Percentiles rank a stretch among this genome's conserved stretches.
Evolutionary conservation across 1,140 invertebrate genomes (phyloP).

Genomic region (Drosophila nannoptera): DNA sequence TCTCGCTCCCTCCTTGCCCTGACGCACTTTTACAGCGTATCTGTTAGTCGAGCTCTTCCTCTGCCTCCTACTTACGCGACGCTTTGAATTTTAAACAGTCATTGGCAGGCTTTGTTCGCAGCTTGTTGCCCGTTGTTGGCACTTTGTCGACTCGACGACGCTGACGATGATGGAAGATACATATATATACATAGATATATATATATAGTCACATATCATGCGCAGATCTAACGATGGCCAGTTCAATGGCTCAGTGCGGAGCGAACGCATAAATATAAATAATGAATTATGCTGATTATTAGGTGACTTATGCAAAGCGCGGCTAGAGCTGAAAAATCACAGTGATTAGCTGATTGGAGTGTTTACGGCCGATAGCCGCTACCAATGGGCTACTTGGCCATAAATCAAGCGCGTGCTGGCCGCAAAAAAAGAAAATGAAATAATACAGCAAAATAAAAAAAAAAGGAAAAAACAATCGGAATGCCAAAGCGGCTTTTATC

Average conservation of each 20-base stretch:
- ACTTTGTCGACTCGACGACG: slow-evolving; percentile 62
- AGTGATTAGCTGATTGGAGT: slow-evolving; percentile 62
- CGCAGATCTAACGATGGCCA: slow-evolving; percentile 56
- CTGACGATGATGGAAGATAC: slow-evolving; percentile 45
- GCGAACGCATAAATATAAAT: slow-evolving; percentile 53
- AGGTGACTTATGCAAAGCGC: slow-evolving; percentile 68
- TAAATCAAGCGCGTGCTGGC: slow-evolving; percentile 49
- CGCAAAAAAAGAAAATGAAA: slow-evolving; percentile 1
- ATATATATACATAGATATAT: slow-evolving; percentile 15
- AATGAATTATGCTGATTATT: slow-evolving; percentile 76
- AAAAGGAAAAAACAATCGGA: slow-evolving; percentile 12
- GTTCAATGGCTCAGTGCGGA: slow-evolving; percentile 1
- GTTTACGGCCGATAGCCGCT: slow-evolving; percentile 40
- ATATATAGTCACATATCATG: too few relatives aligned
- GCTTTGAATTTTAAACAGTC: slow-evolving; percentile 74
- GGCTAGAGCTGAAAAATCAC: slow-evolving; percentile 60
- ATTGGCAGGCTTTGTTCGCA: slow-evolving; percentile 62
- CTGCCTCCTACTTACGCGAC: background rate
- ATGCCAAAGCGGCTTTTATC: slow-evolving; percentile 14
- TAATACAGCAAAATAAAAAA: background rate
- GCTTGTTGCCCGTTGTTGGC: slow-evolving; percentile 52
- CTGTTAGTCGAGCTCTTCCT: background rate
- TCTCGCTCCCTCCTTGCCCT: too few relatives aligned
- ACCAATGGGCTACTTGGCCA: slow-evolving; percentile 43
- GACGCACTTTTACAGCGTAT: slow-evolving; percentile 6